Percentiles rank a stretch among this genome's conserved stretches.
These are phyloP conservation scores for Epistrophella euchroma DNA, from an alignment of 2,888 invertebrate species.

Conservation along the genomic window DNA sequence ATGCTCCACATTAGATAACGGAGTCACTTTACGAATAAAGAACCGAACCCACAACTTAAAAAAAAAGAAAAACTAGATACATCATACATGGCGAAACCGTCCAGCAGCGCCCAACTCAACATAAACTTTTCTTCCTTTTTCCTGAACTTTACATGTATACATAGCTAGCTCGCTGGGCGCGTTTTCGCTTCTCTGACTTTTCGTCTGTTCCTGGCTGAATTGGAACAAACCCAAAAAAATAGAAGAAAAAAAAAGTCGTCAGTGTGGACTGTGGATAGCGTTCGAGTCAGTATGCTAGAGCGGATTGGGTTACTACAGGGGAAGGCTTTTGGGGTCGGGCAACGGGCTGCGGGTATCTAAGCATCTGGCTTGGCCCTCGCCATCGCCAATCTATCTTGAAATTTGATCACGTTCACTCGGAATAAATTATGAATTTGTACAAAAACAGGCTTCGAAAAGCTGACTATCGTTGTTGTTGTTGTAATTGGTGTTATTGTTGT, in stretches of 20 bases:
- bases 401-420: conserved; percentile 71
- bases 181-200: conserved; percentile 28
- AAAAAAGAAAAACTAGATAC: conserved; percentile 41
- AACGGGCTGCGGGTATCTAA: not conserved
- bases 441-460: conserved; percentile 55
- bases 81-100: conserved; percentile 31
- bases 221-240: conserved; percentile 47
- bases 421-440: conserved; percentile 74
- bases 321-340: conserved; percentile 19
- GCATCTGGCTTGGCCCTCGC: conserved; percentile 19
- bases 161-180: not conserved
- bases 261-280: not conserved
- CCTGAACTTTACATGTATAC: not conserved
- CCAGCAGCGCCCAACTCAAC: conserved; percentile 23
- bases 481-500: conserved; percentile 12
- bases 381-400: conserved; percentile 60
- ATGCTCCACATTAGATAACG: conserved; percentile 66
- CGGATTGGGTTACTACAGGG: not conserved
- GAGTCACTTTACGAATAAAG: conserved; percentile 52
- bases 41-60: not conserved
- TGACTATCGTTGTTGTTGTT: conserved; percentile 10
- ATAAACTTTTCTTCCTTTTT: conserved; percentile 51
- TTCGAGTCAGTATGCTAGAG: not conserved
- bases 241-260: not conserved
- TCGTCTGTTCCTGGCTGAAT: conserved; percentile 37